A percentile compares a stretch with the other conserved stretches of the same genome.
Conservation (phyloP, 2,113 vertebrate genomes). For the Sapajus apella region DNA sequence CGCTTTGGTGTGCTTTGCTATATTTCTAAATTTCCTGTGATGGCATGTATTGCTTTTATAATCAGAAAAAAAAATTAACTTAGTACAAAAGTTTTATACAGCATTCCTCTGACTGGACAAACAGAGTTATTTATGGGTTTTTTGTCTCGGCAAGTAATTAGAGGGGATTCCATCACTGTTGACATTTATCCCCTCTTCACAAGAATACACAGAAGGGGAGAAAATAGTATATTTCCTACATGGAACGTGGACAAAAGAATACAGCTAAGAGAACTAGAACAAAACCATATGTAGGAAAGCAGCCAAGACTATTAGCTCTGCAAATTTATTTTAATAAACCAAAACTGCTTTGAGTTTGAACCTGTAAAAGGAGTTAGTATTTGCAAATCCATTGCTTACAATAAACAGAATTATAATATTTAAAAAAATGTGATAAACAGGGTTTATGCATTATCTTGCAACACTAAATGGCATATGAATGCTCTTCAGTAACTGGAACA, state of each 20-base stretch:
- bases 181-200: not conserved
- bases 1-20: not conserved
- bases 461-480: not conserved
- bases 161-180: not conserved
- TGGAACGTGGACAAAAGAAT: not conserved
- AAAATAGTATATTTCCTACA: not conserved
- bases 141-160: not conserved
- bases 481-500: not conserved
- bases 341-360: not conserved
- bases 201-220: not conserved
- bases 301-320: not conserved
- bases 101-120: slow-evolving; percentile 9
- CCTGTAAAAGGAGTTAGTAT: not conserved
- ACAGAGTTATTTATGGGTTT: not conserved
- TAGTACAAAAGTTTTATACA: not conserved
- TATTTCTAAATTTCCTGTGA: not conserved
- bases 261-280: not conserved
- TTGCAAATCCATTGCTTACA: not conserved
- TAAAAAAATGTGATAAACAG: not conserved
- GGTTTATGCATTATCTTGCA: not conserved
- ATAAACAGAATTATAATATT: not conserved
- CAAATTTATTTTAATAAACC: not conserved
- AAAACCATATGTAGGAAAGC: not conserved
- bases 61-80: not conserved
- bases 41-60: not conserved